Base-by-base conservation (phyloP, 1,140 invertebrate genomes). In the Nephila pilipes region DNA sequence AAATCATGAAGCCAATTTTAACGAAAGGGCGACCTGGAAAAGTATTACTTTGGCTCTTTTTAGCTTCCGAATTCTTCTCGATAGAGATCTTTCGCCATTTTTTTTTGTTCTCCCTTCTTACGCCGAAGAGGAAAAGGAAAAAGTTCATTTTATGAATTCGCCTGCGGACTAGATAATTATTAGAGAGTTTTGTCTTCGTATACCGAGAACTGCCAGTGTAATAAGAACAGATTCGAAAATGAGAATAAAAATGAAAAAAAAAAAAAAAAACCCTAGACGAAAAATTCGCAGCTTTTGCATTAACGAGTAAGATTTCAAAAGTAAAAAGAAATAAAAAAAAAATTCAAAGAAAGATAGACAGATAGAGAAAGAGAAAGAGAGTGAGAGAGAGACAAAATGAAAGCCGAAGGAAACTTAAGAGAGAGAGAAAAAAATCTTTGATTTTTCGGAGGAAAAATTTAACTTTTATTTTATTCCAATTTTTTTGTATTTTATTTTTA, bases 111-210 rank as follows among this genome's bases (percentile, higher is more conserved):
- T 1, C 5, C 4, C 12, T 46, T 69, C 63, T 32, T 81, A 25
- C 46, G 29, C 16, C 20, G 46, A 36, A 36, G 20, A 58, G 3
- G 10, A 85, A 55, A 85, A 85, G 29, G 8, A 85, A 60, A 87
- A 87, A 58, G 85, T 36, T 29, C 69, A 3, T 57, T 63, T 87
- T 60, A 60, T 60, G 85, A 87, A 46, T 60, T 60, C 22, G 85
- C 85, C 85, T 87, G 85, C 57, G 85, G 85, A 87, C 85, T 87
- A 57, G 85, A 87, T 87, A 87, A 87, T 87, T 87, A 87, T 60
- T 87, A 87, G 85, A 81, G 80, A 87, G 85, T 87, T 87, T 87
- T 87, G 85, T 87, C 85, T 87, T 25, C 57, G 85, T 63, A 87
- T 57, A 25, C 63, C 25, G 36, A 12, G 16, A 87, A 87, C 85